A percentile compares a stretch with the other conserved stretches of the same genome.
phyloP scores from a whole-genome alignment of 2,888 invertebrate species.

The Sphaerophoria taeniata region DNA sequence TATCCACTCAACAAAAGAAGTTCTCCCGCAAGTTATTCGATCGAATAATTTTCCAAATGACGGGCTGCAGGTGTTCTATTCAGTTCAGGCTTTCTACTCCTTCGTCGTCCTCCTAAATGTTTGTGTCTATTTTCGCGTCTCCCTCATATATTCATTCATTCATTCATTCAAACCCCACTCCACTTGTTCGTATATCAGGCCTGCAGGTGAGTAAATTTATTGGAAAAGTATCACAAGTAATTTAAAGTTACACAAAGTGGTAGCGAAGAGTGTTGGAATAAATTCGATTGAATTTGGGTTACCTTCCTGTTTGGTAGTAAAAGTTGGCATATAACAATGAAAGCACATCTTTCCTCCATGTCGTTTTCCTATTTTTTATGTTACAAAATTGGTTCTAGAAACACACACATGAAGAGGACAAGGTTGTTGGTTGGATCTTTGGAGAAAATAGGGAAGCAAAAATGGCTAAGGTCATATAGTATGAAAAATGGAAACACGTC shows the following conservation, averaged over 20 bases:
- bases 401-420: background rate
- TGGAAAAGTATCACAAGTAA: constrained; percentile 74
- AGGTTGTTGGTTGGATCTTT: background rate
- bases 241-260: constrained; percentile 72
- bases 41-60: constrained; percentile 71
- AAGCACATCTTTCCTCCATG: constrained; percentile 18
- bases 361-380: background rate
- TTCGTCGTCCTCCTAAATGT: background rate
- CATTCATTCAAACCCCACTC: background rate
- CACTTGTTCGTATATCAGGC: background rate
- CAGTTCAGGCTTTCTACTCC: constrained; percentile 21
- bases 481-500: constrained; percentile 33
- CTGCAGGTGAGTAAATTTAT: constrained; percentile 64
- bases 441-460: background rate
- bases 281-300: constrained; percentile 70
- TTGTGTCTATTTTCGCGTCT: background rate
- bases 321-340: constrained; percentile 49
- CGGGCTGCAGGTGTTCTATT: constrained; percentile 63
- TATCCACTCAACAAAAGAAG: constrained; percentile 71
- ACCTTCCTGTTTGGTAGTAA: constrained; percentile 46
- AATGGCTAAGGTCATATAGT: background rate
- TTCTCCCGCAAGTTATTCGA: constrained; percentile 67
- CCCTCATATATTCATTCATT: background rate
- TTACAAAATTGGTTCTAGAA: constrained; percentile 9
- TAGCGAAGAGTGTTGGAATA: constrained; percentile 58